phyloP scores from a whole-genome alignment of 2,888 invertebrate species.

The Ectemnius lituratus region DNA sequence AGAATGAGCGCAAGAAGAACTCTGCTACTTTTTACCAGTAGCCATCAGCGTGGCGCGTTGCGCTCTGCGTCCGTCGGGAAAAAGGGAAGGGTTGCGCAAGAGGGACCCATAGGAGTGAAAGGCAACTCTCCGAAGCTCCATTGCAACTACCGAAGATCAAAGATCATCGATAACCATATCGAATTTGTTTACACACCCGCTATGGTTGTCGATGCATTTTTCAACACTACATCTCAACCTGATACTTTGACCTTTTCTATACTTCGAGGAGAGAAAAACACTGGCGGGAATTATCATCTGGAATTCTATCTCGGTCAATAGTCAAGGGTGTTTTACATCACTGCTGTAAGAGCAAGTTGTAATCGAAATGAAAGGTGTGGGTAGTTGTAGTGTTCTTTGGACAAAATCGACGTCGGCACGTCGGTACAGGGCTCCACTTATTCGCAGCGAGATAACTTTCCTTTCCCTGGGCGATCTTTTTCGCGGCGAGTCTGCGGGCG shows the following conservation, averaged over 20 bases:
- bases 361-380: too few relatives aligned
- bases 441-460: conserved; percentile 42
- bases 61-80: conserved; percentile 28
- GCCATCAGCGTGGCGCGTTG: not conserved
- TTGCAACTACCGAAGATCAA: conserved; percentile 19
- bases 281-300: too few relatives aligned
- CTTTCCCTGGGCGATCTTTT: conserved; percentile 50
- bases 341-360: too few relatives aligned
- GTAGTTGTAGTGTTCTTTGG: too few relatives aligned
- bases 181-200: conserved; percentile 20
- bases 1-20: too few relatives aligned
- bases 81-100: conserved; percentile 7
- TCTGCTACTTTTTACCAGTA: too few relatives aligned
- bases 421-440: not conserved
- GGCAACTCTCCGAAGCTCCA: conserved; percentile 36
- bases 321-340: too few relatives aligned
- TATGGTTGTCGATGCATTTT: not conserved
- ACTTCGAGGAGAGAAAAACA: too few relatives aligned
- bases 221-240: not conserved
- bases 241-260: too few relatives aligned
- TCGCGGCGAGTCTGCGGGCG: conserved; percentile 48
- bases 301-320: too few relatives aligned
- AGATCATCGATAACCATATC: conserved; percentile 14
- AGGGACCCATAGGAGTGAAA: conserved; percentile 33
- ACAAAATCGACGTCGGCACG: too few relatives aligned